Evolutionary conservation across 2,888 invertebrate genomes (phyloP), one percentile per base, ranked within the genome.

Genomic region (Neoascia interrupta): DNA sequence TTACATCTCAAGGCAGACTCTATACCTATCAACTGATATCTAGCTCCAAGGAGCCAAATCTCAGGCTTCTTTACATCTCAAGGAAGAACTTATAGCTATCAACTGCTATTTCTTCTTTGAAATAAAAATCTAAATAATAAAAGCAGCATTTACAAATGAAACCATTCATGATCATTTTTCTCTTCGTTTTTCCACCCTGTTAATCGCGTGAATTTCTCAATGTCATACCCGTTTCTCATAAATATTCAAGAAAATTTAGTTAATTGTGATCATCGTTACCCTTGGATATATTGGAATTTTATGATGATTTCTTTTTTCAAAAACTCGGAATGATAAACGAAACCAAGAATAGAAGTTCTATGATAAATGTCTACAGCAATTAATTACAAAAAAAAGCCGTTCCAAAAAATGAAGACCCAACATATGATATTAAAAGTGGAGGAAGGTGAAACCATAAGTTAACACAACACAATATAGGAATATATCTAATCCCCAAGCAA

Each of bases 291-390:
- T 61, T 45, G 51, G 37, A 36, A 61, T 70, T 70, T 61, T 70
- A 61, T 70, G 61, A 53, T 70, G 53, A 70, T 53, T 58, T n/a
- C n/a, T n/a, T 69, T 60, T 58, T 69, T 15, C n/a, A 3, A 45
- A 39, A 53, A 53, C n/a, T 39, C 18, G 16, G 26, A 34, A 39
- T 41, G 39, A 58, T 36, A 60, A 58, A 69, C 34, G 69, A 51
- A 36, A 51, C 41, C 34, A 19, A 21, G 23, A 51, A 49, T 18
- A 34, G 37, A 18, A 34, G 47, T 37, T 45, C 28, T 47, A 26
- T 69, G 60, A 69, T 69, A 61, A 43, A 69, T 69, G 60, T 51
- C 21, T 34, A 13, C 5, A 60, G 49, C 21, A 45, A 70, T 70
- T 47, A 63, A 70, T 70, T 47, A 49, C 41, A 37, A 60, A 47